Conservation (phyloP, 2,888 invertebrate genomes). For the Leptinotarsa juncta region DNA sequence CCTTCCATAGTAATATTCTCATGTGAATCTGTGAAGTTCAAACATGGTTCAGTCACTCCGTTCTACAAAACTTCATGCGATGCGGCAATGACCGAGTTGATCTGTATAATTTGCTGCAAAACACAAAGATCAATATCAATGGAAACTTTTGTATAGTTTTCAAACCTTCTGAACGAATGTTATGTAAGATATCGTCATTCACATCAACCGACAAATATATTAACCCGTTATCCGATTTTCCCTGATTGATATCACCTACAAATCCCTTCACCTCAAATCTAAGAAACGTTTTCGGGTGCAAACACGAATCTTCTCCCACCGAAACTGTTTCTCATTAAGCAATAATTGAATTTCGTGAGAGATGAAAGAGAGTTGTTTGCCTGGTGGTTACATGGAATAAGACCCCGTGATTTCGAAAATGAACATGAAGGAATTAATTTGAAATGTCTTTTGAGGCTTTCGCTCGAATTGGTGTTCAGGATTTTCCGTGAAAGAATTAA, state of each 20-base stretch:
- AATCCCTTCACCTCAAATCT: background rate
- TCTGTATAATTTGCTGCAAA: too few relatives aligned
- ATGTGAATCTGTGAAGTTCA: too few relatives aligned
- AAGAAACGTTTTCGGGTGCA: background rate
- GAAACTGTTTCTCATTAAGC: conserved; percentile 20
- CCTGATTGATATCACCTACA: background rate
- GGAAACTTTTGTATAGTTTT: too few relatives aligned
- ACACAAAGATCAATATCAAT: too few relatives aligned
- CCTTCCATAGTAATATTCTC: too few relatives aligned
- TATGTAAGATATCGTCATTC: too few relatives aligned
- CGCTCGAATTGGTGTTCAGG: background rate
- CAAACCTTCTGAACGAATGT: too few relatives aligned
- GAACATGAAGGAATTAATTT: conserved; percentile 24
- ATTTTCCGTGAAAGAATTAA: background rate
- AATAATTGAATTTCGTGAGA: conserved; percentile 16
- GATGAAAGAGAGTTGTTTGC: conserved; percentile 24
- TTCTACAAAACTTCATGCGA: too few relatives aligned
- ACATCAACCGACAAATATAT: too few relatives aligned
- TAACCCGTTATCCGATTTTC: background rate
- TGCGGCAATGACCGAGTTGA: too few relatives aligned
- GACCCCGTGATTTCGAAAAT: conserved; percentile 29
- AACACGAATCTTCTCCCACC: conserved; percentile 9
- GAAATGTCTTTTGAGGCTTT: conserved; percentile 17
- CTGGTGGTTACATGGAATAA: conserved; percentile 19
- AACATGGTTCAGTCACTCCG: too few relatives aligned